Evolutionary conservation across 2,888 invertebrate genomes (phyloP), one percentile per base, ranked within the genome.

Genomic region (Arrhopalites spinosus): DNA sequence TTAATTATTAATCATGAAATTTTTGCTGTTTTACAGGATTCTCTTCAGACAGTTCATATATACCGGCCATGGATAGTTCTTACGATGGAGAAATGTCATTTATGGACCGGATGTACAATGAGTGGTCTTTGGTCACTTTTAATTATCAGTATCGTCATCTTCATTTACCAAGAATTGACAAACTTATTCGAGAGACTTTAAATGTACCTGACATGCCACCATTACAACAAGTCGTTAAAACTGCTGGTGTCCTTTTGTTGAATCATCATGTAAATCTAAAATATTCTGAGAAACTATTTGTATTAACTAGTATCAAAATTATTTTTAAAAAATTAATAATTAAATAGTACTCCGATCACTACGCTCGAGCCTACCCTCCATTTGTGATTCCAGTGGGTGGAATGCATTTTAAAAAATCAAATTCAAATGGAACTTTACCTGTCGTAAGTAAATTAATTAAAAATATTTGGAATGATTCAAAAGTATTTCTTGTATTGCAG

Each of bases 191-290:
- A 13, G 50, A 69, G 27, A 45, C 20, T 3, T 50, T 23, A 7
- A 5, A 47, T 5, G 50, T 53, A 5, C 53, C 53, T 8, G 53
- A 53, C 20, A 53, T 53, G 53, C 53, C 53, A 36, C 36, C 36
- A 36, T 11, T 36, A 36, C 15, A 45, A 0, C 59, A 74, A 2
- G 27, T 74, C 17, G 69, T 74, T 17, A 36, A 68, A 30, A 50
- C 25, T 3, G 45, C 50, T 7, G 72, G 43, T 2, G 45, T 74
- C 17, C n/a, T 61, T 20, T 43, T 67, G 11, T 27, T 74, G 0
- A 68, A 74, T 45, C 68, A 74, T n/a, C 74, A 74, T 61, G 59
- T 27, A n/a, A n/a, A n/a, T n/a, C n/a, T n/a, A n/a, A n/a, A n/a
- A n/a, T n/a, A n/a, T n/a, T n/a, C n/a, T n/a, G n/a, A n/a, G n/a